Base-by-base conservation (phyloP, 1,140 invertebrate species). In the Bradynema listronoti region DNA sequence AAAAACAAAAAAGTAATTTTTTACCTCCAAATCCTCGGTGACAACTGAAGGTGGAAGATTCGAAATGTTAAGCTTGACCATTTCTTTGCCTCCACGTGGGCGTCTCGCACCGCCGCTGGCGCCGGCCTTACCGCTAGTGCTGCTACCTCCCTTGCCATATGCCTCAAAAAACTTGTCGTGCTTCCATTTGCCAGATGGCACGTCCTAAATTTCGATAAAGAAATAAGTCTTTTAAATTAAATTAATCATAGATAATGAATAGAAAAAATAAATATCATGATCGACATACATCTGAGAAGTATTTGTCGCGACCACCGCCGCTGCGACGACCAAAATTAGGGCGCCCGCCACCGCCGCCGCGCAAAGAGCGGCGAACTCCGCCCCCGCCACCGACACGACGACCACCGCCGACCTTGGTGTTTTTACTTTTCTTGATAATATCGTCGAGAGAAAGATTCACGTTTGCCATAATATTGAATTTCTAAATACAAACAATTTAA, bases 1-100 rank as follows among this genome's bases (percentile, higher is more conserved):
- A 47, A 25, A 2, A 50, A 50, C 16, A 50, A 9, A 7, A 27
- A 11, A 45, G 4, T 30, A 11, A 14, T 2, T 5, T 30, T 5
- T 25, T 36, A 66, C 61, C 61, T 63, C 61, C 34, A 63, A 42
- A 63, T 63, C 61, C 45, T 46, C 49, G 34, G 61, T 63, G 25
- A 63, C 25, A 50, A 63, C 61, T 34, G 64, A 52, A 14, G 30
- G 34, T 11, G 61, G 58, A 22, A 63, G 29, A 43, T 62, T 63
- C 6, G 57, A 66, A 22, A 63, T 46, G 29, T 63, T 54, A 11
- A 63, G 27, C 43, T 63, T 63, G 9, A 63, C 61, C 19, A 63
- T 63, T 16, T 50, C 61, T 19, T 33, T 43, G 27, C 41, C 33
- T 16, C 36, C 42, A 45, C 55, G 41, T 24, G 32, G 32, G 11